Evolutionary conservation across 2,797 vertebrate species (phyloP), one percentile per base, ranked within the genome.

Genomic region (Tenualosa thibaudeaui): DNA sequence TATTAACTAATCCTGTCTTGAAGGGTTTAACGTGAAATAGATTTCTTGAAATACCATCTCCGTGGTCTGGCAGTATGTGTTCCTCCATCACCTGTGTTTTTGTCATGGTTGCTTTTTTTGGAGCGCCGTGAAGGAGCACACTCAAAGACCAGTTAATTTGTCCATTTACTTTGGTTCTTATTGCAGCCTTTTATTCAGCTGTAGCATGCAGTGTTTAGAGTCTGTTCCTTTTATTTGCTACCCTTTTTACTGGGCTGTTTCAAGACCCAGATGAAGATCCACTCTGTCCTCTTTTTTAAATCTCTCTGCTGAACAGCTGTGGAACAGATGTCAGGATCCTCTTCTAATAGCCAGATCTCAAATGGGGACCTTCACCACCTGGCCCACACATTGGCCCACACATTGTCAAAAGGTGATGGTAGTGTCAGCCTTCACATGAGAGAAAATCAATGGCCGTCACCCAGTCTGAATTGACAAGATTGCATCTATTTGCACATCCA

Each of bases 271-370:
- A 17, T 37, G 31, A 3, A 75, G 31, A 37, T 12, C 5, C 17
- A 9, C 50, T 51, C 50, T 51, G 3, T 12, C 7, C 50, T 68
- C 15, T n/a, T 26, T 68, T 24, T 24, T 24, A 26, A 37, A 58
- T 71, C 24, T 40, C 17, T 10, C 68, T 75, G 65, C 31, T 40
- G 65, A 75, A 75, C 68, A 75, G 68, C 68, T 75, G 68, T 75
- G 68, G 0, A 40, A 15, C 37, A 75, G 68, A 75, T 37, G 68
- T 43, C 68, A 17, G 68, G 0, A 37, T 12, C 68, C 68, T 75
- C 68, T 75, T 12, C 37, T 75, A 19, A 43, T 75, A 13, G 15
- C 37, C 1, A 1, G 1, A 4, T 75, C 31, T 75, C 68, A 75
- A 3, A 43, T 12, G 13, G 5, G 37, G 68, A 43, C 17, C 43